These are phyloP conservation scores for Rynchops niger DNA, from an alignment of 2,113 vertebrate genomes.

Conservation along the genomic window DNA sequence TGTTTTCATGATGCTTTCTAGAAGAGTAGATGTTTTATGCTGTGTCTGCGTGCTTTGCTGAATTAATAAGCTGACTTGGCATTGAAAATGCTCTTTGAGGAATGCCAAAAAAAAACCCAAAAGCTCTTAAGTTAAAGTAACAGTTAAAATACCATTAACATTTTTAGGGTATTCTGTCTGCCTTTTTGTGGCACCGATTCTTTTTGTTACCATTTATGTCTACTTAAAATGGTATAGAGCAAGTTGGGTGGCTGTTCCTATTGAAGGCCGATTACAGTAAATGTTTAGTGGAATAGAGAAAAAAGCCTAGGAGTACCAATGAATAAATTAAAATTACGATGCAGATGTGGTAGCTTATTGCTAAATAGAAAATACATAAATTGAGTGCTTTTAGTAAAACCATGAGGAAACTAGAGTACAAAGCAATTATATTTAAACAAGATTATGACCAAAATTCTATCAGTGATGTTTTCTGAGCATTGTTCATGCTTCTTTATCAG, in stretches of 20 bases:
- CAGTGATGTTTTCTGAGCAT: neutral
- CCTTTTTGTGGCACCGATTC: neutral
- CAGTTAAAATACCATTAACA: neutral
- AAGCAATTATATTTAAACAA: neutral
- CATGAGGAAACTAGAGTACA: neutral
- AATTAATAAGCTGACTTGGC: neutral
- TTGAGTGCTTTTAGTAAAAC: neutral
- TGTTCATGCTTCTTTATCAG: neutral
- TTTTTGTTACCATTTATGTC: neutral
- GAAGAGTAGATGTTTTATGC: neutral
- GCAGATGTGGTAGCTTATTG: neutral
- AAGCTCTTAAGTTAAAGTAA: neutral
- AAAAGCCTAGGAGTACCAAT: neutral
- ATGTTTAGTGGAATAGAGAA: neutral
- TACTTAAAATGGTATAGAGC: neutral
- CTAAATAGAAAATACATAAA: neutral
- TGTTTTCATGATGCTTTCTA: conserved; percentile 2
- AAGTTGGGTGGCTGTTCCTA: neutral
- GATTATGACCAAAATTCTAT: neutral
- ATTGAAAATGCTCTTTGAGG: neutral
- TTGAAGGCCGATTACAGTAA: neutral
- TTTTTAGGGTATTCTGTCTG: neutral
- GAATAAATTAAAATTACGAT: neutral
- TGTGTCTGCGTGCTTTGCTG: neutral
- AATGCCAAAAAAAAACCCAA: neutral